Conservation (phyloP, 2,888 invertebrate species). For the Heliconius erato region DNA sequence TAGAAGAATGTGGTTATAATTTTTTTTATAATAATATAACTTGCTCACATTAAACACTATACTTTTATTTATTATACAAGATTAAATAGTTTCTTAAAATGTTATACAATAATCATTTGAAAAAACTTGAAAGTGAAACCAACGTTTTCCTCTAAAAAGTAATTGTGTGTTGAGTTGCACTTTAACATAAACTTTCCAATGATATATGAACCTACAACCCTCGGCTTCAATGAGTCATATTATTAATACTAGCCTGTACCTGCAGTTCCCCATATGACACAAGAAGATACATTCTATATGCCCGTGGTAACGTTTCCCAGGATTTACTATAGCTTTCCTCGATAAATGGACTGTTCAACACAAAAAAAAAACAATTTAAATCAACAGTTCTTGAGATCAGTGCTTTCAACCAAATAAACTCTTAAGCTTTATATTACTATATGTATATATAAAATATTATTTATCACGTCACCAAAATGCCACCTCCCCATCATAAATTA, state of each 20-base stretch:
- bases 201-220: neutral
- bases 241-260: neutral
- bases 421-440: too few relatives aligned
- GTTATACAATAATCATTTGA: too few relatives aligned
- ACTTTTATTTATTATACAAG: neutral
- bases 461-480: conserved; percentile 5
- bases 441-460: neutral
- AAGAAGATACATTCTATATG: neutral
- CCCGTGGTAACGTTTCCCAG: neutral
- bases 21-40: neutral
- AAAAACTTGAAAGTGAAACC: too few relatives aligned
- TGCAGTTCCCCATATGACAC: neutral
- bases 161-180: neutral
- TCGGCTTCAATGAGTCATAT: neutral
- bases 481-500: conserved; percentile 25
- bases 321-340: neutral
- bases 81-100: too few relatives aligned
- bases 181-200: neutral
- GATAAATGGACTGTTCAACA: neutral
- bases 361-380: neutral
- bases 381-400: too few relatives aligned
- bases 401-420: too few relatives aligned
- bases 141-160: neutral
- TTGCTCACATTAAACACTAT: neutral
- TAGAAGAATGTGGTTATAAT: neutral